A percentile compares a stretch with the other conserved stretches of the same genome.
Conservation (phyloP, 2,113 vertebrate genomes). For the Aviceda subcristata region DNA sequence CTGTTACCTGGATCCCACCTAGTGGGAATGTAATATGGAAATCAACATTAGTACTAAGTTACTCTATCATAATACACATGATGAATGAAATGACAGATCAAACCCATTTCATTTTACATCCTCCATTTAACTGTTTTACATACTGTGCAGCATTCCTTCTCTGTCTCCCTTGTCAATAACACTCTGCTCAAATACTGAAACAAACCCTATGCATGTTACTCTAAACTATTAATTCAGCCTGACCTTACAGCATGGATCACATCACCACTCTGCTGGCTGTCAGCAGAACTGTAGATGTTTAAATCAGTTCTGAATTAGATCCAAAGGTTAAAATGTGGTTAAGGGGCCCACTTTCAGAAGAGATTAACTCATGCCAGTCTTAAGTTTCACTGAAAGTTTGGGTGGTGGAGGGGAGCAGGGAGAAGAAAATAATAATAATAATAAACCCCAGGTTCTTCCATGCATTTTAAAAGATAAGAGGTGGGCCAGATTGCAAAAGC, state of each 20-base stretch:
- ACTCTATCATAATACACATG: not conserved
- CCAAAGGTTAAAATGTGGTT: not conserved
- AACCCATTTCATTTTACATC: not conserved
- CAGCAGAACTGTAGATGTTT: not conserved
- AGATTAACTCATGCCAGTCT: not conserved
- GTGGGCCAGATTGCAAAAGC: not conserved
- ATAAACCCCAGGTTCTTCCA: not conserved
- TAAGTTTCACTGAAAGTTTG: not conserved
- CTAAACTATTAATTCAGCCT: not conserved
- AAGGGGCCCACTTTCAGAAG: not conserved
- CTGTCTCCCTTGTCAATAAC: not conserved
- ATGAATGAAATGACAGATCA: not conserved
- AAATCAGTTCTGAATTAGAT: not conserved
- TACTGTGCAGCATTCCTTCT: not conserved
- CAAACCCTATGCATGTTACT: not conserved
- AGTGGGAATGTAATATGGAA: not conserved
- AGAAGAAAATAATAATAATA: not conserved
- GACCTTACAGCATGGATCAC: not conserved
- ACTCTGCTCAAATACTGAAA: not conserved
- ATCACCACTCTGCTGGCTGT: not conserved
- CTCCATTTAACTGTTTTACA: not conserved
- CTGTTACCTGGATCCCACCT: not conserved
- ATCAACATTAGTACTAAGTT: not conserved
- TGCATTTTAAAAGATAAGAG: not conserved
- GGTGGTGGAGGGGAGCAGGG: not conserved